phyloP scores from a whole-genome alignment of 2,888 invertebrate species.

The Panzeria rudis region DNA sequence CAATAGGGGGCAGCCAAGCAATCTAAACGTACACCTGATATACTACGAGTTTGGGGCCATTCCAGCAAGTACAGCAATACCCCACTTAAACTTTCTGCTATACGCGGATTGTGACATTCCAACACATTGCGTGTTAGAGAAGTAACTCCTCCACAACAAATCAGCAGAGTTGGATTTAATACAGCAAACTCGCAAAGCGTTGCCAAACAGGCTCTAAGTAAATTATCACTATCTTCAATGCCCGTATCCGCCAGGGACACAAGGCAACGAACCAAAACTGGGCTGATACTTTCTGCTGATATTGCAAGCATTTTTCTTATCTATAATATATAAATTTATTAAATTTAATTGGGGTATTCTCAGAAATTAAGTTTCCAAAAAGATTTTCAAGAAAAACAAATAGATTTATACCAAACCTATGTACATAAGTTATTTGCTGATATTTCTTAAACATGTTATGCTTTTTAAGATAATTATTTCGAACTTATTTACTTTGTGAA shows the following conservation, averaged over 20 bases:
- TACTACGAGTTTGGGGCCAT: slow-evolving; percentile 90
- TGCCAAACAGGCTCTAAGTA: slow-evolving; percentile 93
- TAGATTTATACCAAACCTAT: too few species aligned
- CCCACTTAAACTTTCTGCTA: slow-evolving; percentile 95
- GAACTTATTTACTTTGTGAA: too few species aligned
- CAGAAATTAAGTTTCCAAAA: background rate
- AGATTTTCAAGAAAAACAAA: too few species aligned
- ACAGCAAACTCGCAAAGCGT: slow-evolving; percentile 95
- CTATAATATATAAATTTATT: slow-evolving; percentile 67
- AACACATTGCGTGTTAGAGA: slow-evolving; percentile 92
- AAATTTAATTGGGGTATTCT: too few species aligned
- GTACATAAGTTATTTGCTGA: too few species aligned
- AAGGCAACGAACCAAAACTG: slow-evolving; percentile 90
- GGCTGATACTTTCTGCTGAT: slow-evolving; percentile 88
- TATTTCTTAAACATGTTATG: too few species aligned
- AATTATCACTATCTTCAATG: slow-evolving; percentile 88
- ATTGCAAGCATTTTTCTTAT: slow-evolving; percentile 86
- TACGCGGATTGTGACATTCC: slow-evolving; percentile 93
- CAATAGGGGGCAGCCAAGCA: slow-evolving; percentile 97
- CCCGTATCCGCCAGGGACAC: slow-evolving; percentile 92
- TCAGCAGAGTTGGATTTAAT: slow-evolving; percentile 91
- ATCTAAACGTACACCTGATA: slow-evolving; percentile 91
- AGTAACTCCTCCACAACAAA: slow-evolving; percentile 92
- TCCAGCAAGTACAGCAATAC: slow-evolving; percentile 93
- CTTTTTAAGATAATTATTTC: too few species aligned